Evolutionary conservation across 2,113 vertebrate genomes (phyloP), one percentile per base, ranked within the genome.

Genomic region (Oncorhynchus mykiss): DNA sequence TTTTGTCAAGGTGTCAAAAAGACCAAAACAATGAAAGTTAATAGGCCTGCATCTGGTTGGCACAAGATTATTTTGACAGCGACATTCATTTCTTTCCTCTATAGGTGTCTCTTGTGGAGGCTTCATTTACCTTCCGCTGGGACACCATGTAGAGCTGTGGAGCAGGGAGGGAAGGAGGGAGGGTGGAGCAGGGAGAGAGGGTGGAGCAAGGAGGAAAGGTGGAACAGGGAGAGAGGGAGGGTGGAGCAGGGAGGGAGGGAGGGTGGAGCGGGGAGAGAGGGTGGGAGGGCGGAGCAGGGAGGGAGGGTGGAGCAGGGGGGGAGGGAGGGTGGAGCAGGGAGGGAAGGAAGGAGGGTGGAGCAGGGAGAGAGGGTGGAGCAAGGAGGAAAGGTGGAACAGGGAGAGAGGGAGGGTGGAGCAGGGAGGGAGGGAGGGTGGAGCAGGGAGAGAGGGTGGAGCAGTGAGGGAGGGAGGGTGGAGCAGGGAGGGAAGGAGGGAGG

Each of bases 241-340:
- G 59, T 78, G 71, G 72, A 78, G 9, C 12, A 12, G 9, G 22
- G 62, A 12, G 62, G 1, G 24, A 1, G 31, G 31, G 31, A 85
- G 73, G 78, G 70, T 70, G 83, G 87, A 79, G 82, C 80, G 66
- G 75, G 80, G 78, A 88, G 87, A 1, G 29, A 29, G 29, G 29
- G 27, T 3, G 29, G 4, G 29, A 29, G 29, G 4, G 29, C 5
- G 4, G 29, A 31, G 29, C 29, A 31, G 29, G 29, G 29, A 31
- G 29, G 0, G 29, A 31, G 29, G 29, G 31, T 91, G 85, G 92
- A 98, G 97, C 96, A 95, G 97, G 29, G 89, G 90, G 90, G 90
- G 91, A 87, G 27, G 27, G 27, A 3, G 27, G 27, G 4, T 31
- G 29, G 29, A 31, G 29, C 29, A 31, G 29, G 29, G 29, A 31